Evolutionary conservation across 23 tunicate genomes (phyloP).

Genomic region (Halocynthia aurantium): DNA sequence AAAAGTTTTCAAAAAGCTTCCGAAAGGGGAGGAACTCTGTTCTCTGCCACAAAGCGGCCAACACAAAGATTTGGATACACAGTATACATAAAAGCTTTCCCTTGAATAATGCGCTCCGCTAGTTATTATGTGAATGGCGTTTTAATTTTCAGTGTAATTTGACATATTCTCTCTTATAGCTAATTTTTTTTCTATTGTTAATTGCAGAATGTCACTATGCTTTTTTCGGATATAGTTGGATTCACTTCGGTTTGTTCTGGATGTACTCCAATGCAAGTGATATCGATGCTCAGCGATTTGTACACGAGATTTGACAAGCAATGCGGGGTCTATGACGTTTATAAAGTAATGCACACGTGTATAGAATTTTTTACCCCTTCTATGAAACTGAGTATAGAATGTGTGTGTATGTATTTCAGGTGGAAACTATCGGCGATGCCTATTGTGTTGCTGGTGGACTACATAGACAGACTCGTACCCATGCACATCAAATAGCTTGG

Average conservation of each 20-base stretch:
- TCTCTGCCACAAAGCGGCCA: too few species aligned
- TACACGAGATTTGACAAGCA: slow-evolving; percentile 71
- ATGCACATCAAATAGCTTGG: slow-evolving; percentile 95
- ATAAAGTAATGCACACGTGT: slow-evolving; percentile 36
- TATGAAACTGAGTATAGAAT: not conserved
- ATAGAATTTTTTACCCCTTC: not conserved
- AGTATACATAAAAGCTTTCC: not conserved
- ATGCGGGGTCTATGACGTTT: slow-evolving; percentile 81
- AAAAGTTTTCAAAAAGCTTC: too few species aligned
- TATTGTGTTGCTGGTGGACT: slow-evolving; percentile 96
- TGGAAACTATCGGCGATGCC: slow-evolving; percentile 98
- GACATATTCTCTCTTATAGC: too few species aligned
- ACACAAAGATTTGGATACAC: slow-evolving; percentile 1
- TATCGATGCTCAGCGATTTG: slow-evolving; percentile 76
- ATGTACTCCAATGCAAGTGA: slow-evolving; percentile 83
- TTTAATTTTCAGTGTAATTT: not conserved
- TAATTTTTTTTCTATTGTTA: too few species aligned
- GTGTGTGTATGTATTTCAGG: slow-evolving; percentile 22
- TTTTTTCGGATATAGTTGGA: slow-evolving; percentile 92
- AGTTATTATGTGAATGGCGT: not conserved
- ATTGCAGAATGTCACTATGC: slow-evolving; percentile 80
- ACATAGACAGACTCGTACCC: slow-evolving; percentile 60
- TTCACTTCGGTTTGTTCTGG: slow-evolving; percentile 86
- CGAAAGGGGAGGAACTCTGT: too few species aligned
- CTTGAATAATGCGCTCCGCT: not conserved